These are phyloP conservation scores for Cosmia pyralina DNA, from an alignment of 2,888 invertebrate genomes.

Conservation along the genomic window DNA sequence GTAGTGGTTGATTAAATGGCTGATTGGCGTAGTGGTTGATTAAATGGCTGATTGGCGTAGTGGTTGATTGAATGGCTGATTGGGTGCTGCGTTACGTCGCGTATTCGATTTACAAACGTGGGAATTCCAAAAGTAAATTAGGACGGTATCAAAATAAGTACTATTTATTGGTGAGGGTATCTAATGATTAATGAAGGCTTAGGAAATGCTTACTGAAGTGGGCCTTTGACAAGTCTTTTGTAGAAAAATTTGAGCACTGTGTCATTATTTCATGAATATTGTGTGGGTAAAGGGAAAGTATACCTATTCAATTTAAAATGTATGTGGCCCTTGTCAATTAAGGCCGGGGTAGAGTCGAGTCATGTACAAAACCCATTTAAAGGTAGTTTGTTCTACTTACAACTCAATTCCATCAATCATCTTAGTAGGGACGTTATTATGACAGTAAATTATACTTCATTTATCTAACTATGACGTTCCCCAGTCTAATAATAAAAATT, in stretches of 20 bases:
- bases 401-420: slow-evolving; percentile 10
- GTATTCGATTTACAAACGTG: no score
- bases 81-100: no score
- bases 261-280: background rate
- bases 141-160: background rate
- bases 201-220: no score
- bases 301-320: slow-evolving; percentile 21
- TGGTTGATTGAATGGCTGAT: no score
- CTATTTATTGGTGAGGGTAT: no score
- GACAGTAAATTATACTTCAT: background rate
- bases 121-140: background rate
- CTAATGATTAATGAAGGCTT: no score
- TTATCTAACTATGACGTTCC: background rate
- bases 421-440: background rate
- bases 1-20: no score
- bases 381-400: background rate
- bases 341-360: slow-evolving; percentile 20
- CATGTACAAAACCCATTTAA: slow-evolving; percentile 11
- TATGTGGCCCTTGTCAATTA: slow-evolving; percentile 11
- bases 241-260: background rate
- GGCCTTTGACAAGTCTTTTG: no score
- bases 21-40: no score
- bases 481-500: background rate
- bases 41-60: no score
- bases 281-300: background rate